Evolutionary conservation across 1,140 invertebrate species (phyloP), one percentile per base, ranked within the genome.

Genomic region (Bombus confusus): DNA sequence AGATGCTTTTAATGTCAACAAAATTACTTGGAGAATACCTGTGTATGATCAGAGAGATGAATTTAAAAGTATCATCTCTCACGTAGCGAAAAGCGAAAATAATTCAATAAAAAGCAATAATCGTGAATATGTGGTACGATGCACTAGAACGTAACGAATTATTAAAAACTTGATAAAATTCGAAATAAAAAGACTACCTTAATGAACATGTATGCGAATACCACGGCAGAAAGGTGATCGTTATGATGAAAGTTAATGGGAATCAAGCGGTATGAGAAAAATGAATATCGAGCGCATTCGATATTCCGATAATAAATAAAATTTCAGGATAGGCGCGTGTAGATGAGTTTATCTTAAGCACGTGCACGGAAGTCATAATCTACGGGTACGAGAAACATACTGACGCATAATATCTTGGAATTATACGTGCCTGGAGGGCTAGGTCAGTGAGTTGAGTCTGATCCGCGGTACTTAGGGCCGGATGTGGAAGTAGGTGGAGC

Each of bases 321-420:
- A 43, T 71, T 62, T 78, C 39, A 76, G 22, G 41, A 59, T 47
- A 25, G 57, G 25, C 52, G 57, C 74, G 52, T 71, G 57, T 43
- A 83, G 81, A 83, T 72, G 57, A 72, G 80, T 39, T 47, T 71
- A 86, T 83, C 66, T 52, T 18, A 72, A 82, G 85, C 85, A 86
- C 85, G 85, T 86, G 85, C 74, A 84, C 72, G 85, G 85, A 86
- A 86, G 85, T 86, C 74, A 47, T 86, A 86, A 86, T 84, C 39
- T 73, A 41, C 28, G 28, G 43, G 34, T 71, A 28, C 74, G 68
- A 75, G 81, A 57, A 73, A 62, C 74, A 62, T 62, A 77, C 80
- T 78, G 68, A 57, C 80, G 85, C 81, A 73, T 83, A 78, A 83
- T 83, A 77, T 78, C 80, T 82, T n/a, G 66, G 57, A 78, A 84